Evolutionary conservation across 2,797 vertebrate species (phyloP).

Genomic region (Coregonus suidteri): DNA sequence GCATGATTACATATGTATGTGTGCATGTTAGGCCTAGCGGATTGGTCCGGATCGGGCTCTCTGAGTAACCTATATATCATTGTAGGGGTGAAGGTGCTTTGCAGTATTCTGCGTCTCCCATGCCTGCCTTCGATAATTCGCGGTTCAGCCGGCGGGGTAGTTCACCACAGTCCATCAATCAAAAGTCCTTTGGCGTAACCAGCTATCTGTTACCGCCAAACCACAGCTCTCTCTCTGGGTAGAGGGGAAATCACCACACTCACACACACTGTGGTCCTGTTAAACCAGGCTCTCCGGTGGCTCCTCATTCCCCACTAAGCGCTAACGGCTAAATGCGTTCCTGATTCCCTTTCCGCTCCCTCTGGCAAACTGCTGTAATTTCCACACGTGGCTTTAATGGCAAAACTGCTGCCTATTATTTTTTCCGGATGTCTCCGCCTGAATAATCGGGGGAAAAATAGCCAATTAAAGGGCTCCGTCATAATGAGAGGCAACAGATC

Average conservation of each 20-base stretch:
- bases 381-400: conserved; percentile 43
- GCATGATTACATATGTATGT: conserved; percentile 1
- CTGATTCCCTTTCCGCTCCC: conserved; percentile 7
- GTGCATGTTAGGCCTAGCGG: not conserved
- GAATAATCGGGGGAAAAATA: conserved; percentile 43
- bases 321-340: conserved; percentile 12
- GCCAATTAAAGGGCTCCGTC: conserved; percentile 61
- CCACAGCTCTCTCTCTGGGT: not conserved
- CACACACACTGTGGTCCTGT: conserved; percentile 11
- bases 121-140: not conserved
- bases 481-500: conserved; percentile 68
- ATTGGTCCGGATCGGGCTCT: not conserved
- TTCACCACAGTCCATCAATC: conserved; percentile 18
- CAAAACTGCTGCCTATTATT: conserved; percentile 48
- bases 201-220: conserved; percentile 19
- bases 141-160: not conserved
- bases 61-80: not conserved
- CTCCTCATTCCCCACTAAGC: conserved; percentile 22
- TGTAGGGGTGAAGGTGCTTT: not conserved
- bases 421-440: conserved; percentile 39
- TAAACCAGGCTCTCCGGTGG: conserved; percentile 19
- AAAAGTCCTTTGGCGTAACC: not conserved
- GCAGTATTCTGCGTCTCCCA: not conserved
- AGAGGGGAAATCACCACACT: not conserved
- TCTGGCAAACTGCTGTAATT: conserved; percentile 31